These are phyloP conservation scores for Chloroceryle amazona DNA, from an alignment of 2,797 vertebrate species.

Conservation along the genomic window DNA sequence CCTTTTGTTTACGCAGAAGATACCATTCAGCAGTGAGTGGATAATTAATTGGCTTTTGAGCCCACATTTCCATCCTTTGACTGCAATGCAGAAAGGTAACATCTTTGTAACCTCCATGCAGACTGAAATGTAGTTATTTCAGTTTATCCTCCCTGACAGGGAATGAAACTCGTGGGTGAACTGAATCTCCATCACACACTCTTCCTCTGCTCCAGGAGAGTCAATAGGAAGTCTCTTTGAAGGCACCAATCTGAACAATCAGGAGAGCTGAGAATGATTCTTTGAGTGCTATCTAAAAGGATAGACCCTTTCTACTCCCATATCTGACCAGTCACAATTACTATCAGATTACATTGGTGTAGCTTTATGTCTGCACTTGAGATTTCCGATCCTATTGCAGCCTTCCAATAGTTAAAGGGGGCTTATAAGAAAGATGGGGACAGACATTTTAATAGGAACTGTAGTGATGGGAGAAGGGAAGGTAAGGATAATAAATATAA, in stretches of 20 bases:
- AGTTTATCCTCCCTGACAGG: neutral
- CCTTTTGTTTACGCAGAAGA: constrained; percentile 48
- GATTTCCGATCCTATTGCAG: neutral
- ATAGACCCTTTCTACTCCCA: neutral
- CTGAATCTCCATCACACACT: neutral
- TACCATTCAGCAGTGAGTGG: neutral
- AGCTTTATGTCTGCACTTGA: neutral
- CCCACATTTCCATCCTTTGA: neutral
- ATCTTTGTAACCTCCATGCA: neutral
- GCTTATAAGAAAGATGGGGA: neutral
- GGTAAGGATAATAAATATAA: too few species aligned
- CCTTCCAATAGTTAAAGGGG: neutral
- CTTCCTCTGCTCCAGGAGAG: neutral
- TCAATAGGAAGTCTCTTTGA: neutral
- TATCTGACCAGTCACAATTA: neutral
- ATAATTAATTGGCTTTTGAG: constrained; percentile 3
- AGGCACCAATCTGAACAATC: neutral
- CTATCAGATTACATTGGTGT: neutral
- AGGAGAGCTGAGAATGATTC: neutral
- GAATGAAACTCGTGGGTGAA: neutral
- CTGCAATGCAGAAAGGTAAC: neutral
- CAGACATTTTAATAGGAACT: neutral
- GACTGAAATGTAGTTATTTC: neutral
- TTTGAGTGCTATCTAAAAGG: neutral
- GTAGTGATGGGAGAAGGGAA: neutral